Conservation (phyloP, 2,797 vertebrate genomes). For the Sciurus vulgaris region DNA sequence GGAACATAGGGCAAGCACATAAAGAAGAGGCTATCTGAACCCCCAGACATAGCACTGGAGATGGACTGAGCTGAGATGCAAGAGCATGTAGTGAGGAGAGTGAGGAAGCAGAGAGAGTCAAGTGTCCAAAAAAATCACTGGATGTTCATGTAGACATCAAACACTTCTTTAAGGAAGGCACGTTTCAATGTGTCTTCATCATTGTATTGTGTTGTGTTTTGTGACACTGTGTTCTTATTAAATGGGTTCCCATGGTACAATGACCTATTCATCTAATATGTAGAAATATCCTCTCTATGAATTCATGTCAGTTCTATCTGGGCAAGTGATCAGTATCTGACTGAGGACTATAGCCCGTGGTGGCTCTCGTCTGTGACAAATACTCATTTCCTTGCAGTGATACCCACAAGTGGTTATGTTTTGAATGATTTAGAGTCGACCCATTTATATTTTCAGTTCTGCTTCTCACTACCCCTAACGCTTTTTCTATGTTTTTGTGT, state of each 20-base stretch:
- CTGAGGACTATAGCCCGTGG: background rate
- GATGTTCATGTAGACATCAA: background rate
- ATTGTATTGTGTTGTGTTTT: background rate
- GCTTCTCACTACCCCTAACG: background rate
- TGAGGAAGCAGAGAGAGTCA: background rate
- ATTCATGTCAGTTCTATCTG: background rate
- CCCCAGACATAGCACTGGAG: background rate
- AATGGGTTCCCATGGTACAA: background rate
- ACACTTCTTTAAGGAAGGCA: background rate
- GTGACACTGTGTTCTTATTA: background rate
- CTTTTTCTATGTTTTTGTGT: background rate
- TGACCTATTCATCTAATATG: background rate
- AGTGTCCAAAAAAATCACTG: background rate
- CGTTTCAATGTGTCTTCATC: background rate
- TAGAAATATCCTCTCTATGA: background rate
- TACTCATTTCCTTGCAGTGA: background rate
- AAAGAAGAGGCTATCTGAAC: background rate
- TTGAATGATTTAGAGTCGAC: background rate
- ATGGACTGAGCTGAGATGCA: background rate
- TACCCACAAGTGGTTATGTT: background rate
- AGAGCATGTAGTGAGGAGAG: background rate
- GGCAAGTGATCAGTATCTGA: background rate
- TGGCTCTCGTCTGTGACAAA: background rate
- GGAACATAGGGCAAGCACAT: background rate
- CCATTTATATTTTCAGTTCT: background rate